phyloP scores from a whole-genome alignment of 2,113 vertebrate species.

The Rhynchomys soricoides region DNA sequence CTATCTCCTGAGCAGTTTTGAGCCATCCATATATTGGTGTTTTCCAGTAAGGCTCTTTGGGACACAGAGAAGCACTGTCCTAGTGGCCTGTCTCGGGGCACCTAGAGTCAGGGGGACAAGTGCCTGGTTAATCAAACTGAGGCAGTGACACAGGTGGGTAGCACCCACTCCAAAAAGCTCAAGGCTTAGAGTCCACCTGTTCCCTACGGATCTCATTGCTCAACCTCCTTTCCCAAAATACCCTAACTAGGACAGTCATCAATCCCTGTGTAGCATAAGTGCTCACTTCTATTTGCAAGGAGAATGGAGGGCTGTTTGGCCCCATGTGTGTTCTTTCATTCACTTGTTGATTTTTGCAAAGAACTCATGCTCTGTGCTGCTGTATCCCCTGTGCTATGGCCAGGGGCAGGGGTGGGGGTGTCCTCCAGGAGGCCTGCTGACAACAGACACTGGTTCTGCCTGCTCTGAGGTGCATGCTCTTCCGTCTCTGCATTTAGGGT shows the following conservation, averaged over 20 bases:
- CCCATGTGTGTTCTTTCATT: not conserved
- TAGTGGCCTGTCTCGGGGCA: not conserved
- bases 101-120: not conserved
- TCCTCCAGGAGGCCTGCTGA: not conserved
- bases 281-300: not conserved
- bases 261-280: too few species aligned
- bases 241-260: not conserved
- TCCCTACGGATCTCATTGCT: not conserved
- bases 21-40: not conserved
- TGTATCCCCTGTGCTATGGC: not conserved
- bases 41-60: not conserved
- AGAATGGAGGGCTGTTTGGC: not conserved
- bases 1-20: not conserved
- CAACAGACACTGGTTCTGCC: not conserved
- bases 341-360: not conserved
- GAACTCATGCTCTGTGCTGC: not conserved
- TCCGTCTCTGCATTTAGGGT: not conserved
- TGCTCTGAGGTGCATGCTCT: not conserved
- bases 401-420: not conserved
- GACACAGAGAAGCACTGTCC: not conserved
- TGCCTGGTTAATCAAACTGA: too few species aligned
- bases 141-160: not conserved
- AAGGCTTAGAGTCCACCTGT: not conserved
- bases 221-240: not conserved
- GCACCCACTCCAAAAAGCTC: not conserved